A percentile compares a stretch with the other conserved stretches of the same genome.
Conservation (phyloP, 2,888 invertebrate genomes). For the Byasa hedistus region DNA sequence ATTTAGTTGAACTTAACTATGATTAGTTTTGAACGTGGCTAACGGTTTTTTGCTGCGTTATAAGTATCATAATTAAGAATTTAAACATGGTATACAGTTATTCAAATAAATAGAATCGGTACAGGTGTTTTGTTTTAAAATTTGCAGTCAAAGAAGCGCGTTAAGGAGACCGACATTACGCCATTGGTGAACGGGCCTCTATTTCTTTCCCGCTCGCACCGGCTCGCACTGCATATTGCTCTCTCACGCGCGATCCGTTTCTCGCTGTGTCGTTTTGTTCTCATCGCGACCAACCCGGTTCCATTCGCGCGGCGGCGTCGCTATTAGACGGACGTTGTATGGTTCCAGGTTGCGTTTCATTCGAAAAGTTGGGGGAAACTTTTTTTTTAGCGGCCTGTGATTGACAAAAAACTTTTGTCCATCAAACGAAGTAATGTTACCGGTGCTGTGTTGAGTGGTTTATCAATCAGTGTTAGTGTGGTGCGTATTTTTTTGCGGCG, state of each 20-base stretch:
- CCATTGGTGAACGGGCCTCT: constrained; percentile 52
- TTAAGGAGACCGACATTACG: constrained; percentile 25
- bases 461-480: constrained; percentile 25
- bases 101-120: constrained; percentile 17
- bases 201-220: constrained; percentile 43
- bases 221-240: constrained; percentile 37
- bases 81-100: background rate
- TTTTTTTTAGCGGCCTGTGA: constrained; percentile 57
- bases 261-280: constrained; percentile 53
- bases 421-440: constrained; percentile 41
- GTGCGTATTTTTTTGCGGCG: constrained; percentile 57
- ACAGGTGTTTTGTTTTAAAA: constrained; percentile 33
- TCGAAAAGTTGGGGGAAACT: constrained; percentile 72
- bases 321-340: constrained; percentile 49
- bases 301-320: constrained; percentile 66
- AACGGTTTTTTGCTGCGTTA: too few species aligned
- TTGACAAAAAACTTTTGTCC: constrained; percentile 50
- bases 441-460: constrained; percentile 72
- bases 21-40: too few species aligned
- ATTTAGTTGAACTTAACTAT: too few species aligned
- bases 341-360: constrained; percentile 50
- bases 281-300: constrained; percentile 39
- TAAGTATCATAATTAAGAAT: too few species aligned
- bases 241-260: constrained; percentile 58
- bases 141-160: constrained; percentile 31